These are phyloP conservation scores for Bubo scandiacus DNA, from an alignment of 2,113 vertebrate genomes.

Conservation along the genomic window DNA sequence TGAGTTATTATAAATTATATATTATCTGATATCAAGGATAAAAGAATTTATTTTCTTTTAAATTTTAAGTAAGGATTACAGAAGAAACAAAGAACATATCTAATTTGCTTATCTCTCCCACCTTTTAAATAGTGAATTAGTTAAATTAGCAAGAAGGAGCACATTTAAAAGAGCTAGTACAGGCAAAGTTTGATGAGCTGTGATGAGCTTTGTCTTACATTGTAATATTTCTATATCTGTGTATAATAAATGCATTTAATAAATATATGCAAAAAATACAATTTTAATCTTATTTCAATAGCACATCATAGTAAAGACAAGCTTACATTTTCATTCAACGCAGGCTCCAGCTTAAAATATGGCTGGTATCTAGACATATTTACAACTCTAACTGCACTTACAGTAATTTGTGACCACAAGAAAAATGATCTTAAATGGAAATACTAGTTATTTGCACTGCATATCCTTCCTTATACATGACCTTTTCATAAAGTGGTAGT, in stretches of 20 bases:
- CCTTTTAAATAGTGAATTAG: background rate
- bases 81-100: background rate
- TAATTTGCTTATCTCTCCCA: background rate
- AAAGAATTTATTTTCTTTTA: background rate
- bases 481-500: background rate
- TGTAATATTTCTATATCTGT: background rate
- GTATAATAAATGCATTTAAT: background rate
- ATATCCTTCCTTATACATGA: background rate
- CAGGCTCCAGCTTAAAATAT: background rate
- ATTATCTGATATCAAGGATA: background rate
- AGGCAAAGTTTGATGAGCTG: background rate
- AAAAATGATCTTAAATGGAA: background rate
- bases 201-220: background rate
- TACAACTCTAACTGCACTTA: background rate
- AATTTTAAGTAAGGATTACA: background rate
- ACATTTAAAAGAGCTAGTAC: background rate
- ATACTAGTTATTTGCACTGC: background rate
- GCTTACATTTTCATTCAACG: background rate
- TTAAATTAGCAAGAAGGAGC: background rate
- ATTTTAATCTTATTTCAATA: background rate
- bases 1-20: background rate
- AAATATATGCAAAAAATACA: background rate
- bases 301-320: background rate
- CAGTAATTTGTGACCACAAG: background rate
- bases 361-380: background rate